A percentile compares a stretch with the other conserved stretches of the same genome.
Conservation (phyloP, 1,140 invertebrate species). For the Pomacea maculata region DNA sequence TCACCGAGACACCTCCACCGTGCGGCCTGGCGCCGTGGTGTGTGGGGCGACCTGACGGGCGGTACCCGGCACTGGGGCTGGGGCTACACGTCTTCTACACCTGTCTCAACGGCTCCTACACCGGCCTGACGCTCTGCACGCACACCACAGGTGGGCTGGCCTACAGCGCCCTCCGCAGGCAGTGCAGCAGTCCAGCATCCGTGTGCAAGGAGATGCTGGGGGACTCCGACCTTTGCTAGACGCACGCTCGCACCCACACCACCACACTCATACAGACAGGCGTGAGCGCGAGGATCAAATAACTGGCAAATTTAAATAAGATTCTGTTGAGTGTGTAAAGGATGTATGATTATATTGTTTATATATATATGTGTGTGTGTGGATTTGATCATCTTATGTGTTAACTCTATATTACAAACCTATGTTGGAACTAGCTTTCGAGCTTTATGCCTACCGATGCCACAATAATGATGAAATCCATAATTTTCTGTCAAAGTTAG, state of each 20-base stretch:
- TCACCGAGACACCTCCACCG: not conserved
- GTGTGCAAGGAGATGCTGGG: slow-evolving; percentile 11
- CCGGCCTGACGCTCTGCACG: slow-evolving; percentile 9
- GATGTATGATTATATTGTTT: too few relatives aligned
- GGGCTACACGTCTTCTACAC: slow-evolving; percentile 15
- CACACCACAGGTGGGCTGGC: slow-evolving; percentile 17
- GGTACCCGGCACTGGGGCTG: slow-evolving; percentile 21
- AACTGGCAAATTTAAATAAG: too few relatives aligned
- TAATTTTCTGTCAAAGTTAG: too few relatives aligned
- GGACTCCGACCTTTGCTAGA: slow-evolving; percentile 2
- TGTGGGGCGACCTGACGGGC: slow-evolving; percentile 5
- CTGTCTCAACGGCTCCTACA: slow-evolving; percentile 11
- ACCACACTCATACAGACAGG: not conserved
- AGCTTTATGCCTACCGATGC: too few relatives aligned
- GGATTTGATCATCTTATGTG: too few relatives aligned
- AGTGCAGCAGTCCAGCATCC: slow-evolving; percentile 16
- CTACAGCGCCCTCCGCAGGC: slow-evolving; percentile 8
- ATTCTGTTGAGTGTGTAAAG: too few relatives aligned
- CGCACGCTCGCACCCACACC: too few relatives aligned
- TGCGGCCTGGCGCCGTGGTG: slow-evolving; percentile 21
- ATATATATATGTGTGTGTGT: too few relatives aligned
- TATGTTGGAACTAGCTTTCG: too few relatives aligned
- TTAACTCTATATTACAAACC: too few relatives aligned
- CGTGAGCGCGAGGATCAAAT: too few relatives aligned
- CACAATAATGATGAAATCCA: too few relatives aligned